Percentiles rank a stretch among this genome's conserved stretches.
These are phyloP conservation scores for Microcebus jonahi DNA, from an alignment of 2,113 vertebrate genomes.

Conservation along the genomic window DNA sequence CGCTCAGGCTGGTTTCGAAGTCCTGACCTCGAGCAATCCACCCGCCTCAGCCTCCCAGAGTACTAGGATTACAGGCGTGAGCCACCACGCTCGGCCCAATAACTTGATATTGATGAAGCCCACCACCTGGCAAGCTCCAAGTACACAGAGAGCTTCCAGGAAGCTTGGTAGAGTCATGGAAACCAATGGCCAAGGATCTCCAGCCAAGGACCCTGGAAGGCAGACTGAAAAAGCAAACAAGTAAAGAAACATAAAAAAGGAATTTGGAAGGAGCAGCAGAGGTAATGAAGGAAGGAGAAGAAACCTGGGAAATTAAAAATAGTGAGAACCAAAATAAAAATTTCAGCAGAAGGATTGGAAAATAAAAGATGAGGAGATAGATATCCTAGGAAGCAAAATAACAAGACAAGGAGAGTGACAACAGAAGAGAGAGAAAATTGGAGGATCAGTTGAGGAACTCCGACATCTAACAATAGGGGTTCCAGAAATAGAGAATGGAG, in stretches of 20 bases:
- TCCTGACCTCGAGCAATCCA: too few species aligned
- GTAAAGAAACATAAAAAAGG: not conserved
- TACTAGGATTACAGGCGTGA: too few species aligned
- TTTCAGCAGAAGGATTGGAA: slow-evolving; percentile 19
- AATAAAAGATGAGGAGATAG: slow-evolving; percentile 37
- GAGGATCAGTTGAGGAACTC: slow-evolving; percentile 46
- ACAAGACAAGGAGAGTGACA: slow-evolving; percentile 15
- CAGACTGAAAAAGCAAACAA: slow-evolving; percentile 26
- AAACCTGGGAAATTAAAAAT: slow-evolving; percentile 40
- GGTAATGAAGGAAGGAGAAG: not conserved
- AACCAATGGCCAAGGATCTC: not conserved
- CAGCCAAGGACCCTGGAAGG: not conserved
- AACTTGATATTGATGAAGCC: not conserved
- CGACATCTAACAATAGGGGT: slow-evolving; percentile 16
- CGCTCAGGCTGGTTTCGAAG: too few species aligned
- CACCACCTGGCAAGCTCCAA: not conserved
- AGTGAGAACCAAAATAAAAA: slow-evolving; percentile 18
- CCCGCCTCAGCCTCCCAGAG: too few species aligned
- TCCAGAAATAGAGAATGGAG: slow-evolving; percentile 60
- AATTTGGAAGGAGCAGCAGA: slow-evolving; percentile 31
- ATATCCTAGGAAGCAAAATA: slow-evolving; percentile 38
- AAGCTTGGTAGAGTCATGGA: slow-evolving; percentile 11
- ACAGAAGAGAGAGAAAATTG: slow-evolving; percentile 45
- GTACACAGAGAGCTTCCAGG: not conserved
- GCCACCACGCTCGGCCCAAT: not conserved